Evolutionary conservation across 2,113 vertebrate genomes (phyloP).

Genomic region (Cinclus mexicanus): DNA sequence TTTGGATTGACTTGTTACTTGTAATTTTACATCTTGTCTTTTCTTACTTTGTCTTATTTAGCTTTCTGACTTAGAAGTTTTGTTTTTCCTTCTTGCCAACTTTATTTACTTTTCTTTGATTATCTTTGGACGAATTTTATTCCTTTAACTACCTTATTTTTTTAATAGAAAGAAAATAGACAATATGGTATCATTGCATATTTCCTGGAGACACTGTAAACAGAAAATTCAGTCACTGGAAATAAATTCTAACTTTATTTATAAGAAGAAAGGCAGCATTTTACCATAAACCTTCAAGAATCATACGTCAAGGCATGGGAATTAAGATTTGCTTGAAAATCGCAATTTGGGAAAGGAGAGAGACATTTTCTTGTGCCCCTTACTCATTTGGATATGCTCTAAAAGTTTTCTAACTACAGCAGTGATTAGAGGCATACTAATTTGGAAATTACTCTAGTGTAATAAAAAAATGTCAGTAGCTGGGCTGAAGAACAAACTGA

Average conservation of each 20-base stretch:
- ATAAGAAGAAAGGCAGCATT: background rate
- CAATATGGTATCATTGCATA: background rate
- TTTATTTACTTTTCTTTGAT: background rate
- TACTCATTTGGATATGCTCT: background rate
- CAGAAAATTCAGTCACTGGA: background rate
- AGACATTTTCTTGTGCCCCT: background rate
- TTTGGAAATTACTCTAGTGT: background rate
- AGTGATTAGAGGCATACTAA: background rate
- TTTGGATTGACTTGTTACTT: background rate
- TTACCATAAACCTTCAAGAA: background rate
- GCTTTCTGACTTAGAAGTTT: background rate
- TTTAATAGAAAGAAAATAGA: background rate
- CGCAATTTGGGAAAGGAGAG: background rate
- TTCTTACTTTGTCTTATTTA: background rate
- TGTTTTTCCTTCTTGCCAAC: background rate
- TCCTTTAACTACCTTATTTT: background rate
- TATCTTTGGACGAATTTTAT: background rate
- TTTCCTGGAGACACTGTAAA: background rate
- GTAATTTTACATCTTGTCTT: background rate
- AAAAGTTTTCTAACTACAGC: background rate
- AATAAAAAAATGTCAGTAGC: background rate
- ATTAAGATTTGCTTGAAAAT: background rate
- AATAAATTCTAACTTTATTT: background rate
- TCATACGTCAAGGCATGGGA: fast-evolving
- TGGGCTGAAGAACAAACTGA: background rate